Percentiles rank a stretch among this genome's conserved stretches.
Conservation (phyloP, 2,888 invertebrate genomes). For the Hedychridium roseum region DNA sequence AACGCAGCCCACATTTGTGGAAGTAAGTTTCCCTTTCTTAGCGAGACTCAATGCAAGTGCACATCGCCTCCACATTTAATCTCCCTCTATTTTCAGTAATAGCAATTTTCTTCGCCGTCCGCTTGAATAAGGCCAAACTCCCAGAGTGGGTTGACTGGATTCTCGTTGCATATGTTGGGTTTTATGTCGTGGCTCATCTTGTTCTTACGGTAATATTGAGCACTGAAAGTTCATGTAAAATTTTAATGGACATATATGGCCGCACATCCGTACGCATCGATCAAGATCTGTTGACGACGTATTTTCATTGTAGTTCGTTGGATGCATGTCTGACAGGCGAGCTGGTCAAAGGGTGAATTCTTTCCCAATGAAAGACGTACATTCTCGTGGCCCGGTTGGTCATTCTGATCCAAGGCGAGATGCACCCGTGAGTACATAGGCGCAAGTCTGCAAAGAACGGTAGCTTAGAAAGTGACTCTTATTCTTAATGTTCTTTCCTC, state of each 20-base stretch:
- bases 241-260: background rate
- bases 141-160: conserved; percentile 90
- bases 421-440: conserved; percentile 73
- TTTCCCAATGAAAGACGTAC: conserved; percentile 87
- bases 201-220: conserved; percentile 78
- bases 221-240: conserved; percentile 9
- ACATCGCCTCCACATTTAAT: background rate
- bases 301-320: conserved; percentile 71
- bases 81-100: conserved; percentile 73
- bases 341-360: conserved; percentile 78
- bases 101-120: conserved; percentile 91
- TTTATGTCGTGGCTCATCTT: conserved; percentile 88
- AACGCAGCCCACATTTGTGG: conserved; percentile 87
- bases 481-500: conserved; percentile 37
- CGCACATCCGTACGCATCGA: background rate
- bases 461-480: conserved; percentile 8
- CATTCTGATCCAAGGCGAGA: conserved; percentile 77
- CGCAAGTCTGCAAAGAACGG: conserved; percentile 20
- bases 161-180: conserved; percentile 85
- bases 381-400: conserved; percentile 70
- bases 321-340: conserved; percentile 79
- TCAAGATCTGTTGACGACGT: background rate
- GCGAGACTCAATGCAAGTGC: background rate
- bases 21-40: conserved; percentile 69
- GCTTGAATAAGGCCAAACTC: conserved; percentile 84